phyloP scores from a whole-genome alignment of 2,797 vertebrate species.

The Erethizon dorsatum region DNA sequence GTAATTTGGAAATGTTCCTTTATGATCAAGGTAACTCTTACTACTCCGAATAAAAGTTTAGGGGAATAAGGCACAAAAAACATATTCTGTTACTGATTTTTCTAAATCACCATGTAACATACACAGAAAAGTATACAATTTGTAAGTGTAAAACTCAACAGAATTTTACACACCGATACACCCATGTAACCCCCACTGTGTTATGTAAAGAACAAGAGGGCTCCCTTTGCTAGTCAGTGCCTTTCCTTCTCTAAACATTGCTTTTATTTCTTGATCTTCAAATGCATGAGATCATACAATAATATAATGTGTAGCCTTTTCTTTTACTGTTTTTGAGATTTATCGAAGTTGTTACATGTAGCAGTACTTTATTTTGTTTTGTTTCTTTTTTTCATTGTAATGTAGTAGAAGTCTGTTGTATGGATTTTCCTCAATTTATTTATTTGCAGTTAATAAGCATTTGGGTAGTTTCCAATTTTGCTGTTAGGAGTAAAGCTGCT shows the following conservation, averaged over 20 bases:
- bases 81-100: conserved; percentile 25
- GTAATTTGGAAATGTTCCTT: background rate
- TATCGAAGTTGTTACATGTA: background rate
- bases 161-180: background rate
- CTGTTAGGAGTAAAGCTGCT: conserved; percentile 41
- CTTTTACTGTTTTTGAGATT: background rate
- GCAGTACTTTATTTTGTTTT: background rate
- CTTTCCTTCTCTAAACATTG: background rate
- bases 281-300: background rate
- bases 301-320: background rate
- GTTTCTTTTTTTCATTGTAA: background rate
- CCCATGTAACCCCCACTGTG: background rate
- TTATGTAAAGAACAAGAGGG: background rate
- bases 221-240: background rate
- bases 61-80: conserved; percentile 35
- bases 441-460: background rate
- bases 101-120: background rate
- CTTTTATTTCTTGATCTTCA: conserved; percentile 17
- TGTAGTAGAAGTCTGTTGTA: background rate
- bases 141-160: background rate
- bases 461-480: conserved; percentile 35
- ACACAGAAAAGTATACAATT: background rate
- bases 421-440: background rate
- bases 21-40: conserved; percentile 21
- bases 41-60: conserved; percentile 36